Conservation (phyloP, 2,888 invertebrate species). For the Julus scandinavius region DNA sequence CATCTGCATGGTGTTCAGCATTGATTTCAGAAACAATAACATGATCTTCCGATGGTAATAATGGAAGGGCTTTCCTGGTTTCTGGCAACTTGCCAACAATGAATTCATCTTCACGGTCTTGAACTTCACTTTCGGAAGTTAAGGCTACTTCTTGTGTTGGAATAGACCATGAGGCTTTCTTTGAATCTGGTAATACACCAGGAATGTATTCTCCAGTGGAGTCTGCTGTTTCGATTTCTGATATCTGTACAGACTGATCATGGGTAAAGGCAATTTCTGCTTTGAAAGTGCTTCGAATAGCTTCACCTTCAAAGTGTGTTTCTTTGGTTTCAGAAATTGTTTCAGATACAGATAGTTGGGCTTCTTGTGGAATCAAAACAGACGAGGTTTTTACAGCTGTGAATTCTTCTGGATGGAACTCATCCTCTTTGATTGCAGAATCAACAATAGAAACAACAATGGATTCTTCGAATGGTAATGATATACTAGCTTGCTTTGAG, state of each 20-base stretch:
- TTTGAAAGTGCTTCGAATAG: constrained; percentile 53
- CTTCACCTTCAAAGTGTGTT: constrained; percentile 58
- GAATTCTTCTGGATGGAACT: constrained; percentile 57
- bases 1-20: constrained; percentile 57
- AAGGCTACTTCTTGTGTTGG: constrained; percentile 50
- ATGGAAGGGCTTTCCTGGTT: constrained; percentile 50
- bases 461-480: constrained; percentile 59
- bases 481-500: constrained; percentile 57
- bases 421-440: constrained; percentile 58
- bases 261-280: constrained; percentile 55
- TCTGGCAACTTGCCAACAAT: constrained; percentile 53
- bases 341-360: constrained; percentile 59
- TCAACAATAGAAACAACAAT: constrained; percentile 58
- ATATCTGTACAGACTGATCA: constrained; percentile 56
- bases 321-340: constrained; percentile 59
- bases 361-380: constrained; percentile 57
- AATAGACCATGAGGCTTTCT: constrained; percentile 54
- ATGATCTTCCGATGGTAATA: constrained; percentile 57
- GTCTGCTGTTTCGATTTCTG: constrained; percentile 57
- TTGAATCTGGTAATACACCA: constrained; percentile 56
- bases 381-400: constrained; percentile 58
- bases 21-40: constrained; percentile 59
- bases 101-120: constrained; percentile 56
- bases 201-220: constrained; percentile 57
- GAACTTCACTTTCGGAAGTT: constrained; percentile 49